Percentiles rank a stretch among this genome's conserved stretches.
Conservation (phyloP, 2,888 invertebrate genomes). For the Drosophila rubida region DNA sequence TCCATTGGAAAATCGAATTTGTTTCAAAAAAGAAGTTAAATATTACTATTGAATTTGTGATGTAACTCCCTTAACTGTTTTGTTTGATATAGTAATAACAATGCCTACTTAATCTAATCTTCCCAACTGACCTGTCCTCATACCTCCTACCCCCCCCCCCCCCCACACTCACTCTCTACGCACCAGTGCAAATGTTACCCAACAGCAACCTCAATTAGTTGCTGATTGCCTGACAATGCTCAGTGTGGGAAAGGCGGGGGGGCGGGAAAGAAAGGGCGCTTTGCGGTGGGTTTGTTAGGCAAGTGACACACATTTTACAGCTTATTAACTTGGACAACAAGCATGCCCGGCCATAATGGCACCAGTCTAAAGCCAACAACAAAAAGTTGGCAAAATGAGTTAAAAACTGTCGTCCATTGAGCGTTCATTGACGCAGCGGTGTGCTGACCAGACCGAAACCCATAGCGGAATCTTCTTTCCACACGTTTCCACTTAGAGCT, state of each 20-base stretch:
- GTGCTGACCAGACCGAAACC: slow-evolving; percentile 55
- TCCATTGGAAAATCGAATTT: slow-evolving; percentile 11
- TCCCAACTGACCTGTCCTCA: slow-evolving; percentile 4
- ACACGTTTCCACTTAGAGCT: slow-evolving; percentile 3
- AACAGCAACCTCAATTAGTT: slow-evolving; percentile 47
- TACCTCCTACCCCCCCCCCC: too few species aligned
- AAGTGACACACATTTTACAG: slow-evolving; percentile 81
- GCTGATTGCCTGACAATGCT: slow-evolving; percentile 32
- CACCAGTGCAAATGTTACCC: slow-evolving; percentile 21
- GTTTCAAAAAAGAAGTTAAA: neutral
- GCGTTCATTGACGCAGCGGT: slow-evolving; percentile 47
- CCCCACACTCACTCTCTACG: neutral
- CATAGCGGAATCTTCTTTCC: slow-evolving; percentile 13
- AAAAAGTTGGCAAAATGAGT: slow-evolving; percentile 35
- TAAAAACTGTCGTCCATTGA: slow-evolving; percentile 47
- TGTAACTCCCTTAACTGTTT: neutral
- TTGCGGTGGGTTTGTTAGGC: slow-evolving; percentile 38
- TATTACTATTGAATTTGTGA: slow-evolving; percentile 3
- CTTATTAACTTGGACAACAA: slow-evolving; percentile 79
- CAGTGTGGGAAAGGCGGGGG: neutral
- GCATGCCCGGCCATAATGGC: slow-evolving; percentile 43
- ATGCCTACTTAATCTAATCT: slow-evolving; percentile 21
- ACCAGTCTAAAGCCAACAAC: slow-evolving; percentile 22
- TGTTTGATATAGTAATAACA: slow-evolving; percentile 13
- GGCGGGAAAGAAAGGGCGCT: slow-evolving; percentile 5